A percentile compares a stretch with the other conserved stretches of the same genome.
Evolutionary conservation across 2,113 vertebrate species (phyloP).

Genomic region (Oophaga pumilio): DNA sequence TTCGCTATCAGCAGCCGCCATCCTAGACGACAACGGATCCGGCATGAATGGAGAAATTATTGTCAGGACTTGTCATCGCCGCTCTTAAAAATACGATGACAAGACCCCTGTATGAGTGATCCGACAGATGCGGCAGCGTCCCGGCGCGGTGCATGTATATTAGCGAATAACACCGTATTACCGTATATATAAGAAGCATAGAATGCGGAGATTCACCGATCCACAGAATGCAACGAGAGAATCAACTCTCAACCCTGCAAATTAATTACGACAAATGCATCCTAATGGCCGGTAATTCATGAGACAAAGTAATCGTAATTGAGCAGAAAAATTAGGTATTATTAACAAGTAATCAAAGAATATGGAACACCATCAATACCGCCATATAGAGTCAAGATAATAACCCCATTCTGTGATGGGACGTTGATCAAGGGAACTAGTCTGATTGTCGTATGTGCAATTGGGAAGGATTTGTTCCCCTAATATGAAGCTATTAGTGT

Average conservation of each 20-base stretch:
- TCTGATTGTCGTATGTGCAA: too few relatives aligned
- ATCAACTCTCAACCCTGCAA: background rate
- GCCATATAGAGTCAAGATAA: background rate
- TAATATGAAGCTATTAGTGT: too few relatives aligned
- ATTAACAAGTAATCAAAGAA: too few relatives aligned
- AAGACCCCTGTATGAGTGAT: conserved; percentile 7
- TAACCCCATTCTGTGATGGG: too few relatives aligned
- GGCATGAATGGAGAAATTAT: conserved; percentile 9
- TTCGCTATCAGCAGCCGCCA: conserved; percentile 15
- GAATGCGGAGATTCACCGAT: background rate
- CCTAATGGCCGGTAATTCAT: background rate
- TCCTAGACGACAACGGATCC: background rate
- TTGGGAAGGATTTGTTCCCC: too few relatives aligned
- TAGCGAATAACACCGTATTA: background rate
- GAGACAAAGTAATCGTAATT: too few relatives aligned
- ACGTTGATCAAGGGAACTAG: too few relatives aligned
- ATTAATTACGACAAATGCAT: background rate
- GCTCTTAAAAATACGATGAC: conserved; percentile 4
- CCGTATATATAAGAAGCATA: background rate
- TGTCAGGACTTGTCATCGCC: conserved; percentile 11
- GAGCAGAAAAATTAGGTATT: too few relatives aligned
- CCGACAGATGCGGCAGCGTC: background rate
- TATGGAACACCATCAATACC: background rate
- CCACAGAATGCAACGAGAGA: background rate
- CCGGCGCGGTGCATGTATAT: background rate